Conservation (phyloP, 2,888 invertebrate species). For the Drosophila meridiana region DNA sequence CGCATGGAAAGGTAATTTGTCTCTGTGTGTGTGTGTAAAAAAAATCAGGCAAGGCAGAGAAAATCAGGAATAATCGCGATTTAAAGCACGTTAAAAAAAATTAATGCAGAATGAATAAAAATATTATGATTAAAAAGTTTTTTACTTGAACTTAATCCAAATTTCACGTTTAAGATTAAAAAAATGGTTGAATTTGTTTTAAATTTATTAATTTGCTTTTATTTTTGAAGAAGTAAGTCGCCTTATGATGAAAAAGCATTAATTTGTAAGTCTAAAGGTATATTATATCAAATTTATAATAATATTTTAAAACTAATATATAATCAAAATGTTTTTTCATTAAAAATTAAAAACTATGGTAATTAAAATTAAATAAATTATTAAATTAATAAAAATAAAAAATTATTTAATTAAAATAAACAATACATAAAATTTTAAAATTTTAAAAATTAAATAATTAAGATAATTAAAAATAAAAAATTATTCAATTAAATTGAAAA, state of each 20-base stretch:
- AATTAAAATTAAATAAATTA: no score
- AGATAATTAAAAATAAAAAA: no score
- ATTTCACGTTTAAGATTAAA: not conserved
- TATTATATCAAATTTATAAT: no score
- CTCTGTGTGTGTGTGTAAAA: not conserved
- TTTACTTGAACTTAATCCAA: not conserved
- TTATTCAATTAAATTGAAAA: no score
- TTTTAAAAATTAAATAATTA: no score
- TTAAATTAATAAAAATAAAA: no score
- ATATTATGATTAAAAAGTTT: not conserved
- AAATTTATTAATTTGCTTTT: not conserved
- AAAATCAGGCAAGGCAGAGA: not conserved
- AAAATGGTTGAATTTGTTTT: not conserved
- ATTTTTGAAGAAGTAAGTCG: not conserved
- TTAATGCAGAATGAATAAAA: not conserved
- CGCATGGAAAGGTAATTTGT: constrained; percentile 2
- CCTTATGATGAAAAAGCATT: not conserved
- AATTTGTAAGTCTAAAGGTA: no score
- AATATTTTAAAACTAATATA: no score
- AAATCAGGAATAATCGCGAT: constrained; percentile 4
- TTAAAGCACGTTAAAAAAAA: not conserved
- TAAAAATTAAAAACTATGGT: no score
- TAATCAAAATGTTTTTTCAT: no score
- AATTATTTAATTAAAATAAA: no score
- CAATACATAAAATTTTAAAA: no score